Conservation (phyloP, 2,888 invertebrate species). For the Microctonus aethiopoides region DNA sequence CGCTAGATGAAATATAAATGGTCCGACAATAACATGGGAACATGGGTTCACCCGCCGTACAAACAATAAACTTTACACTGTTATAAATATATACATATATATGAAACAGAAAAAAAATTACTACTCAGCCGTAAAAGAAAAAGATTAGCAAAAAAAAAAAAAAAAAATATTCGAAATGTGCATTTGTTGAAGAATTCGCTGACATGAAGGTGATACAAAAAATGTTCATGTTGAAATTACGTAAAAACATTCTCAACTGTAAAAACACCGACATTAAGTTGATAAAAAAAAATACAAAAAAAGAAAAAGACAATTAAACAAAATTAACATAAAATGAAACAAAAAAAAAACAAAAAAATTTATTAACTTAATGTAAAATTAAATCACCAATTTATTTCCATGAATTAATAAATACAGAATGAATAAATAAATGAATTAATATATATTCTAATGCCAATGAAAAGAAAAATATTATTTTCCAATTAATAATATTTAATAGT, state of each 20-base stretch:
- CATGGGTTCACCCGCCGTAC: not conserved
- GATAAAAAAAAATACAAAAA: not conserved
- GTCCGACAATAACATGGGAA: constrained; percentile 9
- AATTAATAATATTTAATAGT: too few relatives aligned
- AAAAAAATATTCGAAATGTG: not conserved
- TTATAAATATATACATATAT: not conserved
- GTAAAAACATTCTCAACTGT: not conserved
- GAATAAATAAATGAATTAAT: too few relatives aligned
- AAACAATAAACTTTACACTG: constrained; percentile 3
- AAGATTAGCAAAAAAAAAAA: not conserved
- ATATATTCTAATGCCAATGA: too few relatives aligned
- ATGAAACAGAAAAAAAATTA: not conserved
- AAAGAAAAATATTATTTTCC: too few relatives aligned
- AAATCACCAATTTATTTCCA: too few relatives aligned
- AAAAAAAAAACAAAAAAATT: too few relatives aligned
- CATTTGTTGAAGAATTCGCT: not conserved
- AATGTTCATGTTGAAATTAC: not conserved
- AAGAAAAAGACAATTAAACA: not conserved
- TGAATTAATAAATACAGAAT: too few relatives aligned
- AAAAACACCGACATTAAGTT: not conserved
- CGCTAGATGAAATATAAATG: constrained; percentile 6
- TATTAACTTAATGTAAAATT: too few relatives aligned
- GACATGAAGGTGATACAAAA: not conserved
- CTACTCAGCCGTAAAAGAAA: not conserved
- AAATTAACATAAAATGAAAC: too few relatives aligned